Conservation (phyloP, 2,888 invertebrate species). For the Gryllus longicercus region DNA sequence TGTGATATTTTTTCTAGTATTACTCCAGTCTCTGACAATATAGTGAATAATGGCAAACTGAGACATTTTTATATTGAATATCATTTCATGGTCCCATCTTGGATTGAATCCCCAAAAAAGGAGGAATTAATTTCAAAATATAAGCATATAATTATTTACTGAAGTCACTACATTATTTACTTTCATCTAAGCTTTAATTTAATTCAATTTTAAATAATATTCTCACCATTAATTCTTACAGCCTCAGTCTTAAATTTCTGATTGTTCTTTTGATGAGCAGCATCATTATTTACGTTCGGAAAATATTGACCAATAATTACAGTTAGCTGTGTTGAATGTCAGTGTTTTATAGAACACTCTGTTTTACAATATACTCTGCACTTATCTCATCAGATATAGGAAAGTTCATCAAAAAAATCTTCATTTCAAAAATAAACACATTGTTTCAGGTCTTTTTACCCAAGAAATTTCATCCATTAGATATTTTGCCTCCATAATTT, state of each 20-base stretch:
- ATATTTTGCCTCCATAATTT: too few species aligned
- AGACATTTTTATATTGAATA: conserved; percentile 50
- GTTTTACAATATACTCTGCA: too few species aligned
- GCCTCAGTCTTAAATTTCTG: conserved; percentile 49
- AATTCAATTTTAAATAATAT: background rate
- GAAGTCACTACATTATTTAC: background rate
- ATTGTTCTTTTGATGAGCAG: conserved; percentile 48
- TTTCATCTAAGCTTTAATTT: too few species aligned
- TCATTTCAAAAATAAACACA: too few species aligned
- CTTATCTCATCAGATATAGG: too few species aligned
- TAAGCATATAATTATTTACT: background rate
- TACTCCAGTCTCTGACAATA: conserved; percentile 49
- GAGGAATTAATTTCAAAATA: background rate
- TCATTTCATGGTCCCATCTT: conserved; percentile 53
- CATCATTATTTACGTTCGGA: conserved; percentile 46
- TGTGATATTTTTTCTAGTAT: conserved; percentile 46
- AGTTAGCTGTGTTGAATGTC: conserved; percentile 41
- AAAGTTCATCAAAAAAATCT: too few species aligned
- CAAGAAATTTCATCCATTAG: too few species aligned
- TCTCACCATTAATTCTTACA: conserved; percentile 54
- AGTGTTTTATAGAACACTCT: background rate
- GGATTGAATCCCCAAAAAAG: conserved; percentile 53
- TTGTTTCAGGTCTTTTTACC: too few species aligned
- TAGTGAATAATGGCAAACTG: conserved; percentile 54
- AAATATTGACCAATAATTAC: conserved; percentile 58